Base-by-base conservation (phyloP, 2,113 vertebrate species). In the Kryptolebias marmoratus region DNA sequence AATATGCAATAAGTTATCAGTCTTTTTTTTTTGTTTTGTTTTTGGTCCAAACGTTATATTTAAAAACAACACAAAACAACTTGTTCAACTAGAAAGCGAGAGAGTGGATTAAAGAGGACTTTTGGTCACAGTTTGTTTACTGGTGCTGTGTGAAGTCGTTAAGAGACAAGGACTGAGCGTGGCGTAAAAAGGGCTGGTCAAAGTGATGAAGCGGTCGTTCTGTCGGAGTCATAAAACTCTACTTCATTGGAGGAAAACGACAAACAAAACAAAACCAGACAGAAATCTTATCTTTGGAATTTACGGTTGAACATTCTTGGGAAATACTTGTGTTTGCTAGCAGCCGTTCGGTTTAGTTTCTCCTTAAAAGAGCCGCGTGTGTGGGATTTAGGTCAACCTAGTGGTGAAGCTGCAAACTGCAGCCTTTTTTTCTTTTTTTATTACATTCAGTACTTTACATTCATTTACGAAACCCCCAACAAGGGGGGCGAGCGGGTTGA, bases 201-300 rank as follows among this genome's bases (percentile, higher is more conserved):
- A 39, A 15, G 27, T 44, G 59, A 53, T 64, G 45, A 60, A 73
- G 73, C 39, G 22, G 16, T 66, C 0, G 36, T 80, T 59, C 57
- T 72, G 13, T 63, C 44, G 18, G 9, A 22, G 39, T 42, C 12
- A 18, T 31, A 53, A 30, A 64, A 48, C 44, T 48, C n/a, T 56
- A 36, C 47, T 52, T 49, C 5, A 55, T 16, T 47, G 11, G 5
- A 31, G n/a, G 2, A 53, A 56, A n/a, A 68, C 18, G 9, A 13
- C 18, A 48, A 49, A 22, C 22, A 22, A 22, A 22, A 22, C 22
- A 22, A 22, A 22, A 22, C 22, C 44, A 47, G n/a, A 67, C 60
- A 2, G n/a, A 59, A 42, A 22, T 50, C 13, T 73, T 15, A 15
- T 80, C 27, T 45, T 68, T 59, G 53, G 54, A 74, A 58, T 65